Evolutionary conservation across 2,797 vertebrate species (phyloP).

Genomic region (Cirrhinus mrigala): DNA sequence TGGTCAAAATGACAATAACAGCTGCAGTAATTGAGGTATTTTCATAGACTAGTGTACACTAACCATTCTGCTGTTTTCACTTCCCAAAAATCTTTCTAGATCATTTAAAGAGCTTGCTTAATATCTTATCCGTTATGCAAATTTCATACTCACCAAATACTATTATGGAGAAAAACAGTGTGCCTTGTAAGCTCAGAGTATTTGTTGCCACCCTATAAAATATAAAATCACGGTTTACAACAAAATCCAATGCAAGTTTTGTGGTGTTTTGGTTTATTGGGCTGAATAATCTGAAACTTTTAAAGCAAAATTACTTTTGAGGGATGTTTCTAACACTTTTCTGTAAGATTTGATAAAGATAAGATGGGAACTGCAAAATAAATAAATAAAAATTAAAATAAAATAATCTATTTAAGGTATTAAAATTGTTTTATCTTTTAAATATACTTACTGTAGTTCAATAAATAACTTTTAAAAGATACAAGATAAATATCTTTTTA

Average conservation of each 20-base stretch:
- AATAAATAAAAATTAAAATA: too few relatives aligned
- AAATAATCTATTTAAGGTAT: too few relatives aligned
- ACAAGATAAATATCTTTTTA: too few relatives aligned
- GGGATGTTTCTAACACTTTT: background rate
- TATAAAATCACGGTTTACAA: background rate
- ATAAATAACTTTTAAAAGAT: too few relatives aligned
- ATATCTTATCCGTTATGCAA: background rate
- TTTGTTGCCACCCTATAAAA: background rate
- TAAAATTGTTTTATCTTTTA: too few relatives aligned
- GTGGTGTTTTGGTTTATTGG: too few relatives aligned
- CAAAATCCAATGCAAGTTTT: background rate
- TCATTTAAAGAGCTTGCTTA: background rate
- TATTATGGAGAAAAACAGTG: background rate
- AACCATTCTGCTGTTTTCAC: background rate
- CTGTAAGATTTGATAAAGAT: background rate
- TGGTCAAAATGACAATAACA: background rate
- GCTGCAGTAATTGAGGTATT: background rate
- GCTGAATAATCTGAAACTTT: background rate
- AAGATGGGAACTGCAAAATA: too few relatives aligned
- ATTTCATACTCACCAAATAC: background rate
- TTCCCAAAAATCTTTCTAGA: background rate
- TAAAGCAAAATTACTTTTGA: background rate
- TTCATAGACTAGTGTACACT: background rate
- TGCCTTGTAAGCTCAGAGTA: background rate
- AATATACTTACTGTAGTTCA: too few relatives aligned